phyloP scores from a whole-genome alignment of 2,888 invertebrate species.

The Drosophila atripex region DNA sequence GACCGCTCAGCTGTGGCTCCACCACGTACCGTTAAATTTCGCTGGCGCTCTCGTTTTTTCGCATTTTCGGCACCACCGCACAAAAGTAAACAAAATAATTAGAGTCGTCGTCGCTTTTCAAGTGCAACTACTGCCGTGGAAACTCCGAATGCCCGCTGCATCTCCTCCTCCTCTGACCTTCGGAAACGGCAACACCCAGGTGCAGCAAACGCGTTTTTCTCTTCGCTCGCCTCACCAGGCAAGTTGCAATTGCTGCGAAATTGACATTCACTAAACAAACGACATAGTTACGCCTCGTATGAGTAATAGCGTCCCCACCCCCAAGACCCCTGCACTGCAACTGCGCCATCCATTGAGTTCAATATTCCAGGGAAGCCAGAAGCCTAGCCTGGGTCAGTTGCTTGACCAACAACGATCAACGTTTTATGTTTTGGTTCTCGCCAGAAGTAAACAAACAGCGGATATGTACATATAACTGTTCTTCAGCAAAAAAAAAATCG shows the following conservation, averaged over 20 bases:
- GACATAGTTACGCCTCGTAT: slow-evolving; percentile 58
- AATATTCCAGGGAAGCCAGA: slow-evolving; percentile 61
- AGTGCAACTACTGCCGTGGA: slow-evolving; percentile 34
- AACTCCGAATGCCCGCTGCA: slow-evolving; percentile 18
- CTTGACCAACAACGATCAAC: slow-evolving; percentile 51
- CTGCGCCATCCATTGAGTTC: slow-evolving; percentile 64
- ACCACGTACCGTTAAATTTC: slow-evolving; percentile 66
- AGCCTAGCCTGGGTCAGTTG: slow-evolving; percentile 58
- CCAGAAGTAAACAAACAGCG: slow-evolving; percentile 32
- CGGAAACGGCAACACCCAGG: slow-evolving; percentile 58
- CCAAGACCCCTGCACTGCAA: slow-evolving; percentile 17
- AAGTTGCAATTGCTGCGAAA: slow-evolving; percentile 64
- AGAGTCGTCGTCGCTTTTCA: slow-evolving; percentile 57
- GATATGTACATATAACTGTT: slow-evolving; percentile 59
- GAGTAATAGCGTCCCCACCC: slow-evolving; percentile 56
- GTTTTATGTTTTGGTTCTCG: slow-evolving; percentile 12
- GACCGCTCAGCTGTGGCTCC: background rate
- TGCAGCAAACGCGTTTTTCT: slow-evolving; percentile 52
- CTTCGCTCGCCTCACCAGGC: slow-evolving; percentile 15
- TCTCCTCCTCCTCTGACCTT: slow-evolving; percentile 52
- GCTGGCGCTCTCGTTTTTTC: slow-evolving; percentile 58
- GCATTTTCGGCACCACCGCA: slow-evolving; percentile 51
- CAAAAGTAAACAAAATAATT: slow-evolving; percentile 74
- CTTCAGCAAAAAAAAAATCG: slow-evolving; percentile 58
- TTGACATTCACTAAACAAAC: slow-evolving; percentile 75